These are phyloP conservation scores for Epizoanthus rinbou DNA, from an alignment of 92 coral and sea anemone genomes.

Conservation along the genomic window DNA sequence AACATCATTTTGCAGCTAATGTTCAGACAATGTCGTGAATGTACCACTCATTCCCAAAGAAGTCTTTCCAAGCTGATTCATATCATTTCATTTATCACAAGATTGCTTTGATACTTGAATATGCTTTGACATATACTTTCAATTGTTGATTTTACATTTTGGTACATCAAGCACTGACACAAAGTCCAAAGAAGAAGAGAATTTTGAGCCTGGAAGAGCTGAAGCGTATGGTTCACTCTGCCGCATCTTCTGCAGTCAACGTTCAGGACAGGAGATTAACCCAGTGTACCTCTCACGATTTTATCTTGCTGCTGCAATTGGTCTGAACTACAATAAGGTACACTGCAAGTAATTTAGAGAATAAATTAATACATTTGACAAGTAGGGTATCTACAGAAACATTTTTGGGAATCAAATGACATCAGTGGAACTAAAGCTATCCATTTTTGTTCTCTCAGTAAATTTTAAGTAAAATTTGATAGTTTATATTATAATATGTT, in stretches of 20 bases:
- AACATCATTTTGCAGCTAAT: too few species aligned
- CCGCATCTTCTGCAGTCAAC: conserved; percentile 95
- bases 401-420: too few species aligned
- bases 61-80: neutral
- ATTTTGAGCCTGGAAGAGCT: conserved; percentile 97
- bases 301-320: conserved; percentile 85
- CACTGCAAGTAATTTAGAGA: neutral
- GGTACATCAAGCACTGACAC: conserved; percentile 24
- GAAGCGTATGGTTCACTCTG: conserved; percentile 97
- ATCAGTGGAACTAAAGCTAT: too few species aligned
- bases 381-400: neutral
- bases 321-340: conserved; percentile 86
- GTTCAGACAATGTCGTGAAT: too few species aligned
- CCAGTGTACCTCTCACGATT: conserved; percentile 94
- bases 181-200: conserved; percentile 52
- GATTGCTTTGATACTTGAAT: too few species aligned
- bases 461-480: too few species aligned
- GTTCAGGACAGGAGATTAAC: conserved; percentile 81
- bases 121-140: neutral
- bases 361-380: neutral
- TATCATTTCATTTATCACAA: too few species aligned
- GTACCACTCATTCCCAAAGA: too few species aligned
- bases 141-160: neutral
- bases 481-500: too few species aligned
- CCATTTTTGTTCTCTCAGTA: too few species aligned